These are phyloP conservation scores for Mamestra brassicae DNA, from an alignment of 2,888 invertebrate species.

Conservation along the genomic window DNA sequence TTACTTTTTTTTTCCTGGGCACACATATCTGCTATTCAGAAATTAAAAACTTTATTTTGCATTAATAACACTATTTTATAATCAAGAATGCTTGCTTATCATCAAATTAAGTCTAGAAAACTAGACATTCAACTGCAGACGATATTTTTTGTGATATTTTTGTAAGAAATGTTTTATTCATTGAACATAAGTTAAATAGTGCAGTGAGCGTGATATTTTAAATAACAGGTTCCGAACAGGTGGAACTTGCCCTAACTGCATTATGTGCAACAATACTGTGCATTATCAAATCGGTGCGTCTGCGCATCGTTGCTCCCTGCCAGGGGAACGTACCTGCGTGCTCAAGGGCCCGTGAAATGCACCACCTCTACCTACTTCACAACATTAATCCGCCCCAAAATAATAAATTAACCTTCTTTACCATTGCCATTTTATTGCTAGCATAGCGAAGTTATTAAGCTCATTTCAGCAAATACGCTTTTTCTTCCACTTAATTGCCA, in stretches of 20 bases:
- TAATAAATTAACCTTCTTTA: slow-evolving; percentile 37
- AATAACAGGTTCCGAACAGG: slow-evolving; percentile 78
- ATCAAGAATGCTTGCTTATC: slow-evolving; percentile 3
- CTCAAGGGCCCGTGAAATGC: slow-evolving; percentile 86
- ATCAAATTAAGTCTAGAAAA: slow-evolving; percentile 24
- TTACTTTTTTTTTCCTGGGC: slow-evolving; percentile 21
- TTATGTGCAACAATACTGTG: slow-evolving; percentile 76
- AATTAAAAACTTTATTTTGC: slow-evolving; percentile 21
- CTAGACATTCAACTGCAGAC: slow-evolving; percentile 23
- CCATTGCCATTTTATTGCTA: slow-evolving; percentile 63
- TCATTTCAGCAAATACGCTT: slow-evolving; percentile 20
- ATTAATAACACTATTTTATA: slow-evolving; percentile 18
- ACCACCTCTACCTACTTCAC: slow-evolving; percentile 56
- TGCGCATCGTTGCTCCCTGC: slow-evolving; percentile 79
- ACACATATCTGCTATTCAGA: slow-evolving; percentile 14
- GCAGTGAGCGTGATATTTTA: slow-evolving; percentile 66
- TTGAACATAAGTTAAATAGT: slow-evolving; percentile 61
- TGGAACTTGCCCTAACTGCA: slow-evolving; percentile 76
- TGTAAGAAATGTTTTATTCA: slow-evolving; percentile 62
- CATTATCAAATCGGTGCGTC: slow-evolving; percentile 84
- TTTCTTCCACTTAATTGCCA: slow-evolving; percentile 24
- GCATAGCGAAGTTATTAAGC: slow-evolving; percentile 37
- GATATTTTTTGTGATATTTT: slow-evolving; percentile 29
- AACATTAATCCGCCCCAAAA: slow-evolving; percentile 66
- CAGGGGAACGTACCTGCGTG: slow-evolving; percentile 79